Percentiles rank a stretch among this genome's conserved stretches.
These are phyloP conservation scores for Serinus canaria DNA, from an alignment of 2,113 vertebrate genomes.

Conservation along the genomic window DNA sequence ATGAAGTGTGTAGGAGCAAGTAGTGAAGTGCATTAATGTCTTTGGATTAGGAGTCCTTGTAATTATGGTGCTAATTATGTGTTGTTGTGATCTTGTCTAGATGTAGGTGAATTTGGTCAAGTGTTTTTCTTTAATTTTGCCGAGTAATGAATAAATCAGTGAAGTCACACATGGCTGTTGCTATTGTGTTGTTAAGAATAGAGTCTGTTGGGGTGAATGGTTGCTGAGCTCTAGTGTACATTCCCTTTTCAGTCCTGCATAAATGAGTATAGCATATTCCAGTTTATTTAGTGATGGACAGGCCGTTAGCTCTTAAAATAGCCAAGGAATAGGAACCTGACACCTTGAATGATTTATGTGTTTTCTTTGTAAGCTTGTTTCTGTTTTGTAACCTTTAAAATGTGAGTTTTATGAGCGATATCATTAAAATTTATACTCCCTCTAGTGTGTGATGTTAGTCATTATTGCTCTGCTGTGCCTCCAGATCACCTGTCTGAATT, in stretches of 20 bases:
- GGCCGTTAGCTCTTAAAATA: slow-evolving; percentile 60
- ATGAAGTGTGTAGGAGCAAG: neutral
- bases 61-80: neutral
- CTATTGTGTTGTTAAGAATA: neutral
- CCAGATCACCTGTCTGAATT: slow-evolving; percentile 56
- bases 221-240: neutral
- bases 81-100: neutral
- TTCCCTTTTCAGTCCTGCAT: neutral
- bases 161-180: neutral
- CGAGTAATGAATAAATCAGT: neutral
- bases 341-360: slow-evolving; percentile 62
- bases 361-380: slow-evolving; percentile 66
- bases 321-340: slow-evolving; percentile 29
- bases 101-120: neutral
- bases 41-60: neutral
- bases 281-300: slow-evolving; percentile 37
- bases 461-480: slow-evolving; percentile 57
- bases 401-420: slow-evolving; percentile 54
- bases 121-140: neutral
- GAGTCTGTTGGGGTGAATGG: neutral
- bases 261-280: neutral
- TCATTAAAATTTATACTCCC: slow-evolving; percentile 68
- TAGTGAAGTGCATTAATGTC: neutral
- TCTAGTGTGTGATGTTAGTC: slow-evolving; percentile 59
- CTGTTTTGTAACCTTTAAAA: slow-evolving; percentile 73